Base-by-base conservation (phyloP, 2,888 invertebrate species). In the Pimpla rufipes region DNA sequence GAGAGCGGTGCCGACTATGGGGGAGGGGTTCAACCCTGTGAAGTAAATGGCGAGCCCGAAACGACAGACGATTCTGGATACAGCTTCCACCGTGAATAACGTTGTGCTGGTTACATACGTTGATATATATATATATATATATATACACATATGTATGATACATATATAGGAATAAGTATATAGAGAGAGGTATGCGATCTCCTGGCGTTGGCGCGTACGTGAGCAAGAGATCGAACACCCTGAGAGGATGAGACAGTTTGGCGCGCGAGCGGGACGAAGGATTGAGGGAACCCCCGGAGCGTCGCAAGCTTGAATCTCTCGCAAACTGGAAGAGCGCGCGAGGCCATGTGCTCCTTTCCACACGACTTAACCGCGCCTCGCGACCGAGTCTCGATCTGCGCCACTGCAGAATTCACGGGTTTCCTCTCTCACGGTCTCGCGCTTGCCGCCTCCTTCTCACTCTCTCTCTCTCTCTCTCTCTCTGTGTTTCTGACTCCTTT, bases 331-430 rank as follows among this genome's bases (percentile, higher is more conserved):
- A 66, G 52, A 40, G 37, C 66, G 64, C 76, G 62, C 67, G 59
- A 79, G 79, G 40, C 83, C 84, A 85, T 85, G 84, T 85, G 83
- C 81, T 83, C 76, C 79, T 83, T 86, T 86, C 86, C 85, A 85
- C 86, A 86, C 85, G 84, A 85, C 83, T 86, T 85, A 85, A 85
- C 85, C 81, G 81, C 37, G 55, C 76, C 76, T 73, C 77, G 77
- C 80, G 68, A 75, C 77, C 68, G 68, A 77, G 74, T 66, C 62
- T 74, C 45, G 59, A 47, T 78, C 62, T n/a, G 16, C 42, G 67
- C 66, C 29, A 18, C 68, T 50, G 35, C 47, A 57, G 57, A 35
- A 35, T 67, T 76, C 76, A 57, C 29, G 71, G 50, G 40, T 52
- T 37, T 64, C 55, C 23, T 57, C 52, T 50, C 71, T 50, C 66